These are phyloP conservation scores for Albula goreensis DNA, from an alignment of 2,113 vertebrate species.

Conservation along the genomic window DNA sequence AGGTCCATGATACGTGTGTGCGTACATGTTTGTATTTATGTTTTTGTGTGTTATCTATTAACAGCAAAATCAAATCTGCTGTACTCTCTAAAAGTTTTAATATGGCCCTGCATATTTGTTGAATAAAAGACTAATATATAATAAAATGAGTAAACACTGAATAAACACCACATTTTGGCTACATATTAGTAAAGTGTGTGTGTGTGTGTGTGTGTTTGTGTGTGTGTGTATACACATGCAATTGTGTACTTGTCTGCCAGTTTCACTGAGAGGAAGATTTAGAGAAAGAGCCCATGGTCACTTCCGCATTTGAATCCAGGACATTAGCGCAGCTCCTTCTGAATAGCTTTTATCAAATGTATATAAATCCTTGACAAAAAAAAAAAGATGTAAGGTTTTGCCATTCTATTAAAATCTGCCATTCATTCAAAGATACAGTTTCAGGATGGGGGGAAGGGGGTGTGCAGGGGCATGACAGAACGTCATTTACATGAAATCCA, in stretches of 20 bases:
- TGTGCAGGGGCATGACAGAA: neutral
- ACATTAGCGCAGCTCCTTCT: constrained; percentile 57
- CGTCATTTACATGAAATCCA: constrained; percentile 40
- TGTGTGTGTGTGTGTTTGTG: constrained; percentile 7
- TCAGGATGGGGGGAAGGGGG: neutral
- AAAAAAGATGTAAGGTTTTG: constrained; percentile 7
- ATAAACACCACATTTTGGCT: too few species aligned
- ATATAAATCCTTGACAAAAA: constrained; percentile 49
- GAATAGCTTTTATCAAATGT: constrained; percentile 41
- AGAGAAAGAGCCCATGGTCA: constrained; percentile 56
- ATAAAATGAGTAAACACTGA: too few species aligned
- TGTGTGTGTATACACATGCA: constrained; percentile 40
- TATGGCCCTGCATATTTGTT: too few species aligned
- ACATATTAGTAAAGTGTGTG: neutral
- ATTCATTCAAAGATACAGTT: constrained; percentile 24
- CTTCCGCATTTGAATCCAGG: constrained; percentile 51
- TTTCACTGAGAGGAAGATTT: neutral
- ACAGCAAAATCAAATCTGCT: too few species aligned
- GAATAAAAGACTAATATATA: too few species aligned
- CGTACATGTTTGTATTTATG: constrained; percentile 36
- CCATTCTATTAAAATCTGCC: constrained; percentile 35
- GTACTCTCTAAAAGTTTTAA: too few species aligned
- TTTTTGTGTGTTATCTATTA: constrained; percentile 36
- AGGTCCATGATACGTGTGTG: constrained; percentile 54
- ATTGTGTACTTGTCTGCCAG: neutral